Base-by-base conservation (phyloP, 2,113 vertebrate genomes). In the Natator depressus region DNA sequence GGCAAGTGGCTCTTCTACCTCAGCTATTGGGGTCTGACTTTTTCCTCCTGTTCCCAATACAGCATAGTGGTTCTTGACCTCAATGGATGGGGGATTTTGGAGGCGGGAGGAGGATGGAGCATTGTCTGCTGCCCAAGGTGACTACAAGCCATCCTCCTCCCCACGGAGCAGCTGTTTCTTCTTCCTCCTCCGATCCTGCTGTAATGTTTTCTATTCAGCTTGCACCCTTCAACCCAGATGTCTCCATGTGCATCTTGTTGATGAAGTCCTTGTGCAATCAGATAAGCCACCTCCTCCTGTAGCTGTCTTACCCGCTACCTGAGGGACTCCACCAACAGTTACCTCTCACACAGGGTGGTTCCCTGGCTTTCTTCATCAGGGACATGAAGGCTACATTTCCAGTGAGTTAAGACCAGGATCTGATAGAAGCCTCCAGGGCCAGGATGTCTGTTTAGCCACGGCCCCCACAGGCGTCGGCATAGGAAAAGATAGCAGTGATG, bases 21-120 rank as follows among this genome's bases (percentile, higher is more conserved):
- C 62, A 17, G 31, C 31, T 65, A 17, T 65, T 65, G 62, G 3
- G 16, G 62, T 65, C 62, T 35, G 62, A 65, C 31, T 65, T 31
- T 17, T 14, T 65, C 31, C 29, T 65, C 62, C 31, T 65, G 31
- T 65, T 17, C 3, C 13, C 62, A 65, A 16, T 65, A 65, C 13
- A 35, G 62, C 62, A 65, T 35, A 65, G 29, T 35, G 14, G 29
- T 65, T 65, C 62, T 65, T 65, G 62, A 65, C 7, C 31, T 65
- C 13, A 35, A 65, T 35, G 29, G 62, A 65, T 35, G 7, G 31
- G 62, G 16, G 16, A 27, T 12, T 4, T 27, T 24, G 7, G 53
- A 6, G 5, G 3, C 10, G 6, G 6, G 59, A 12, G 5, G 5
- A 29, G 27, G 62, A 2, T 8, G 62, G 31, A 17, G 7, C 31